Percentiles rank a stretch among this genome's conserved stretches.
These are phyloP conservation scores for Myotis myotis DNA, from an alignment of 2,797 vertebrate genomes.

Conservation along the genomic window DNA sequence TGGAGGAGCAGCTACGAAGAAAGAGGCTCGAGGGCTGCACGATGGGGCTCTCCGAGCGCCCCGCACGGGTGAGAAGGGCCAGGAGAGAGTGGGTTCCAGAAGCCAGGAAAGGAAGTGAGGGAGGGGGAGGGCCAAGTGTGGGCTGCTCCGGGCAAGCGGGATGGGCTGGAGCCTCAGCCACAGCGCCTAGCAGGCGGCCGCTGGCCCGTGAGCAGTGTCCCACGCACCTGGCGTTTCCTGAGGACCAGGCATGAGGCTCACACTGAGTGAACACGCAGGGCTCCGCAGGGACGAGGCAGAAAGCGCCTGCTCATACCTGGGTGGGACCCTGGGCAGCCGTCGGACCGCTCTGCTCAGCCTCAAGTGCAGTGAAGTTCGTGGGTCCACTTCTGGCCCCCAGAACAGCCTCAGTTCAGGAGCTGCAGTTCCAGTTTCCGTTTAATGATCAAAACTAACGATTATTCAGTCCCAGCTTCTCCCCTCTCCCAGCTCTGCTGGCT, in stretches of 20 bases:
- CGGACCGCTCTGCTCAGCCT: background rate
- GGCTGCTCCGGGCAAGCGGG: background rate
- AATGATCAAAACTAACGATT: background rate
- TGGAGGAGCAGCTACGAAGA: background rate
- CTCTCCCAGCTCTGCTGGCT: background rate
- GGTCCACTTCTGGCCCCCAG: background rate
- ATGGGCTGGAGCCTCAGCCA: rapidly evolving
- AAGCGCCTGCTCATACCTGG: background rate
- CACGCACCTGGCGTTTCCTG: rapidly evolving
- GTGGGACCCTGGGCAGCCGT: background rate
- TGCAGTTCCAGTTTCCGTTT: background rate
- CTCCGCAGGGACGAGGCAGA: rapidly evolving
- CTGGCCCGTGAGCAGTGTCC: background rate
- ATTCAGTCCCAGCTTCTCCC: background rate
- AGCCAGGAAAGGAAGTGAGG: background rate
- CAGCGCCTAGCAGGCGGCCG: rapidly evolving
- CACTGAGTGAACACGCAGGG: rapidly evolving
- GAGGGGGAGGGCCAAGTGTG: rapidly evolving
- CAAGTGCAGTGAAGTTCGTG: background rate
- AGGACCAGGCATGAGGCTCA: rapidly evolving
- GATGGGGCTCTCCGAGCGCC: background rate
- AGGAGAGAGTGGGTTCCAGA: background rate
- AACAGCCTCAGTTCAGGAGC: background rate
- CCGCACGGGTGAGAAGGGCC: background rate
- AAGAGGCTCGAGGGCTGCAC: too few relatives aligned